Conservation (phyloP, 2,888 invertebrate species). For the Acronicta psi region DNA sequence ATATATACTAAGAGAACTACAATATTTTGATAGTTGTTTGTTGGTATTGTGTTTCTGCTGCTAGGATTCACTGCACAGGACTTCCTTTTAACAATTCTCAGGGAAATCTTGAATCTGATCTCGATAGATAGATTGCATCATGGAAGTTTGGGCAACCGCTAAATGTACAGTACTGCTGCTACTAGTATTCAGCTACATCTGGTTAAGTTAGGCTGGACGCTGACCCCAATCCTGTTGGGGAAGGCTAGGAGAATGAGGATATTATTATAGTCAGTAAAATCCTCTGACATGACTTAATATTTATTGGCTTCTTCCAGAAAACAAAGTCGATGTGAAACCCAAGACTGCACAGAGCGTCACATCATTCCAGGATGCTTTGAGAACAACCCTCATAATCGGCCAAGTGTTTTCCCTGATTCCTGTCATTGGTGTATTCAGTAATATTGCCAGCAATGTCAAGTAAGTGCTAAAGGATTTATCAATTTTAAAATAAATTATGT, state of each 20-base stretch:
- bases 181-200: too few relatives aligned
- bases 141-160: too few relatives aligned
- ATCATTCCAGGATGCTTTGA: conserved; percentile 73
- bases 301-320: conserved; percentile 68
- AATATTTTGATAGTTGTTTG: neutral
- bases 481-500: neutral
- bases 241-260: too few relatives aligned
- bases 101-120: too few relatives aligned
- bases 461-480: conserved; percentile 50
- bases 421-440: conserved; percentile 69
- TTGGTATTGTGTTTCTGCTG: neutral
- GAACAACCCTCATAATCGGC: conserved; percentile 72
- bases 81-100: too few relatives aligned
- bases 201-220: too few relatives aligned
- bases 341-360: conserved; percentile 55
- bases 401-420: conserved; percentile 79
- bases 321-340: conserved; percentile 69
- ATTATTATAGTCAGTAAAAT: neutral
- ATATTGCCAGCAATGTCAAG: conserved; percentile 63
- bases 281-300: neutral
- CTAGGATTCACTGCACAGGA: too few relatives aligned
- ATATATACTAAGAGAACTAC: neutral
- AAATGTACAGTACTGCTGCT: too few relatives aligned
- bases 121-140: too few relatives aligned
- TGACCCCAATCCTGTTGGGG: too few relatives aligned